Evolutionary conservation across 2,888 invertebrate genomes (phyloP), one percentile per base, ranked within the genome.

Genomic region (Platerodrilus igneus): DNA sequence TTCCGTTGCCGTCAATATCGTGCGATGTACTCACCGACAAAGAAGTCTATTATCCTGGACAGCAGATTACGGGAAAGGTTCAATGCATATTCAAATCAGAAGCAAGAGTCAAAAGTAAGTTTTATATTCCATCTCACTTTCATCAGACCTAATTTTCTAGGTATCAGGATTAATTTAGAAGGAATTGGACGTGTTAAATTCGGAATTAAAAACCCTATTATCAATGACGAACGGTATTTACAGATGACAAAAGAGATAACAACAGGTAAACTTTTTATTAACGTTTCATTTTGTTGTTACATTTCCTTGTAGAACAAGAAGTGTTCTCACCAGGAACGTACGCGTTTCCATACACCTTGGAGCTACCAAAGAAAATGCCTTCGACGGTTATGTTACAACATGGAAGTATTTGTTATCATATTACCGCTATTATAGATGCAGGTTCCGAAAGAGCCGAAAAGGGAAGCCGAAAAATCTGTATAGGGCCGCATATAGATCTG

Each of bases 141-240:
- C n/a, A n/a, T n/a, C n/a, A n/a, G n/a, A n/a, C n/a, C n/a, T n/a
- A 10, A 15, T 21, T 8, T 23, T 33, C 9, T 13, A 33, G 33
- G 33, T 11, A n/a, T 33, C 4, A 10, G 25, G n/a, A 13, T 33
- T 17, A n/a, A n/a, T 7, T 33, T 33, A 9, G 33, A 33, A 25
- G 33, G 33, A 5, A 10, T 20, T 10, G 33, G 11, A 3, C 33
- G 25, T 13, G 33, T 33, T 2, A 23, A 33, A 21, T 23, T 33
- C 13, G 33, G 33, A 4, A 23, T 8, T 17, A 33, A 33, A 25
- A 23, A 23, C 14, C 33, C 33, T n/a, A 33, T 33, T 13, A 15
- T 33, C 11, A 33, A 25, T 10, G 25, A 33, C 9, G 33, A 33
- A n/a, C 15, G 13, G 8, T 33, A 33, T n/a, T 17, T 17, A 8